A percentile compares a stretch with the other conserved stretches of the same genome.
phyloP scores from a whole-genome alignment of 2,113 vertebrate species.

The Hucho hucho region DNA sequence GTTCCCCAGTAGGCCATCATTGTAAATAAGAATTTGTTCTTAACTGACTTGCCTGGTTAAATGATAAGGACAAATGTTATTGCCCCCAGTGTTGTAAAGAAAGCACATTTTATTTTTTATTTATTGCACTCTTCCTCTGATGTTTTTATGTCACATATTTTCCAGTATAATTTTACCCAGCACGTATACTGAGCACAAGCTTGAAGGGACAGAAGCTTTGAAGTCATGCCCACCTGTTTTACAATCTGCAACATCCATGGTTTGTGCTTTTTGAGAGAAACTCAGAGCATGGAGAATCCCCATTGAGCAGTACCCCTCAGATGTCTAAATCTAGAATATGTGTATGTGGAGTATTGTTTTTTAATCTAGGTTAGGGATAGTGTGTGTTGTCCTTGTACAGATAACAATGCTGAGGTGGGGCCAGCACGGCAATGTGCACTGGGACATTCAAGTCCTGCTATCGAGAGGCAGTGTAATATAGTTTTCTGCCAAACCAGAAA shows the following conservation, averaged over 20 bases:
- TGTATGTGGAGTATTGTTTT: not conserved
- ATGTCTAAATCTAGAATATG: not conserved
- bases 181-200: no score
- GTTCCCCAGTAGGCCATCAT: no score
- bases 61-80: no score
- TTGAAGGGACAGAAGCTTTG: not conserved
- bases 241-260: not conserved
- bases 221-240: not conserved
- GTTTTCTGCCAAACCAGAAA: constrained; percentile 75
- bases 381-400: constrained; percentile 4
- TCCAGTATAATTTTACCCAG: no score
- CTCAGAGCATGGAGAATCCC: no score
- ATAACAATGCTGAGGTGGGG: constrained; percentile 44
- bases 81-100: no score
- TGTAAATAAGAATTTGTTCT: no score
- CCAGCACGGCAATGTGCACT: constrained; percentile 53
- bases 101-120: not conserved
- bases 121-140: not conserved
- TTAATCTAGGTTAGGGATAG: constrained; percentile 53
- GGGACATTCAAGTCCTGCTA: constrained; percentile 65
- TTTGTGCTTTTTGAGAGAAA: not conserved
- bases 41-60: no score
- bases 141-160: no score
- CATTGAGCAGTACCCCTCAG: no score
- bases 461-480: constrained; percentile 69